phyloP scores from a whole-genome alignment of 1,140 invertebrate genomes.

The Cecropterus lyciades region DNA sequence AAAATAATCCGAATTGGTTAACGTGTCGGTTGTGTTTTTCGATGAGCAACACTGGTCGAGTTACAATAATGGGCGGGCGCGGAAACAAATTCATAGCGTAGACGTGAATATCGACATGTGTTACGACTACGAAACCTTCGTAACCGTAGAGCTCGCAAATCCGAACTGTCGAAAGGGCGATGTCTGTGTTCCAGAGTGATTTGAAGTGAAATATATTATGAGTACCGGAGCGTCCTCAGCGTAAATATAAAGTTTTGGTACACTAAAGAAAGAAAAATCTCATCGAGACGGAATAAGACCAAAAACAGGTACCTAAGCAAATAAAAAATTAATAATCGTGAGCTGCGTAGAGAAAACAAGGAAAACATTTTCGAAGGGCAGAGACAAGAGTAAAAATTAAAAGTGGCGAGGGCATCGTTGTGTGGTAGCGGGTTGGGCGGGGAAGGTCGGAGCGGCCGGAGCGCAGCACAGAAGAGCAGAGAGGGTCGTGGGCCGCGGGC shows the following conservation, averaged over 20 bases:
- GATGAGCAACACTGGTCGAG: conserved; percentile 47
- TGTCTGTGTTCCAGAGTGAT: conserved; percentile 14
- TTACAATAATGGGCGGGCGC: conserved; percentile 35
- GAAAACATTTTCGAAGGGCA: conserved; percentile 1
- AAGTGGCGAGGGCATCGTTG: conserved; percentile 15
- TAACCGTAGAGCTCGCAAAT: conserved; percentile 33
- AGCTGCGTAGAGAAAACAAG: conserved; percentile 1
- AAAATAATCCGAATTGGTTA: conserved; percentile 39
- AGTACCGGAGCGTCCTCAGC: not conserved
- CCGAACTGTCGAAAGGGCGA: conserved; percentile 20
- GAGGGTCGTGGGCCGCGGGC: conserved; percentile 47
- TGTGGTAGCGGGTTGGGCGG: conserved; percentile 23
- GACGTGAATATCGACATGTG: conserved; percentile 40
- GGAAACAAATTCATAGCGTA: conserved; percentile 24
- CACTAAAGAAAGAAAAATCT: not conserved
- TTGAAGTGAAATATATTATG: conserved; percentile 13
- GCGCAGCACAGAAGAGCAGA: conserved; percentile 44
- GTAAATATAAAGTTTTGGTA: not conserved
- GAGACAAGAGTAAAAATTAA: conserved; percentile 5
- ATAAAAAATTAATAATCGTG: not conserved
- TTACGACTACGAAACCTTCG: conserved; percentile 39
- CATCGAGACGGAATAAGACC: not conserved
- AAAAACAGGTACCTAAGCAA: not conserved
- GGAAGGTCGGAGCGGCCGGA: conserved; percentile 16
- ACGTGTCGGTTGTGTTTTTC: conserved; percentile 42